Evolutionary conservation across 2,113 vertebrate species (phyloP), one percentile per base, ranked within the genome.

Genomic region (Anser cygnoides): DNA sequence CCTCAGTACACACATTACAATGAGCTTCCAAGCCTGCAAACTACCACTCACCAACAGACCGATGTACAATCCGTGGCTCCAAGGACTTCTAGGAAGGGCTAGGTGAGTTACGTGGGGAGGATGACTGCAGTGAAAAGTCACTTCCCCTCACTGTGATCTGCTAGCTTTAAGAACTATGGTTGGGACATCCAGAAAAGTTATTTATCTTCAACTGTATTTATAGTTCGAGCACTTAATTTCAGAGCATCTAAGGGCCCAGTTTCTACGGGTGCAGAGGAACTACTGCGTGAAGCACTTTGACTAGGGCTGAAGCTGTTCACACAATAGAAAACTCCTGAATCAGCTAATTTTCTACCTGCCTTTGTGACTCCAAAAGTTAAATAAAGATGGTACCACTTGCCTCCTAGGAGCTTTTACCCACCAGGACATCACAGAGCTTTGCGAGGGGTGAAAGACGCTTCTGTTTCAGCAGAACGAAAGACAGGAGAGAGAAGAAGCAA

Each of bases 31-130:
- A 3, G 11, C 55, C 65, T 33, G n/a, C 54, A 41, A 31, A 16
- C 22, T 10, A 12, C 7, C 31, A 3, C 35, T 8, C 29, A 37
- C 0, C 28, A 8, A 5, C 13, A 31, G 76, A 54, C 16, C 19
- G 67, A 35, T 7, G 46, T 10, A 44, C 79, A 19, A 3, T 3
- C 20, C 28, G 12, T 8, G 15, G 21, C 39, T 11, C 39, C 79
- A 5, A 11, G 31, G 18, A 22, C 12, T 23, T 55, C 74, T 43
- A 6, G 2, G 28, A 25, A 54, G 1, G 2, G 15, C 35, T 21
- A 25, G 25, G 7, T 1, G 2, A 29, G 33, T 9, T 25, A 10
- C 0, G 0, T 3, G 2, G 31, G 28, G 28, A 0, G 0, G 22
- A 4, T 2, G 28, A 15, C 28, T 25, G 39, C 12, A 14, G 33